Evolutionary conservation across 2,797 vertebrate genomes (phyloP).

Genomic region (Cryptoprocta ferox): DNA sequence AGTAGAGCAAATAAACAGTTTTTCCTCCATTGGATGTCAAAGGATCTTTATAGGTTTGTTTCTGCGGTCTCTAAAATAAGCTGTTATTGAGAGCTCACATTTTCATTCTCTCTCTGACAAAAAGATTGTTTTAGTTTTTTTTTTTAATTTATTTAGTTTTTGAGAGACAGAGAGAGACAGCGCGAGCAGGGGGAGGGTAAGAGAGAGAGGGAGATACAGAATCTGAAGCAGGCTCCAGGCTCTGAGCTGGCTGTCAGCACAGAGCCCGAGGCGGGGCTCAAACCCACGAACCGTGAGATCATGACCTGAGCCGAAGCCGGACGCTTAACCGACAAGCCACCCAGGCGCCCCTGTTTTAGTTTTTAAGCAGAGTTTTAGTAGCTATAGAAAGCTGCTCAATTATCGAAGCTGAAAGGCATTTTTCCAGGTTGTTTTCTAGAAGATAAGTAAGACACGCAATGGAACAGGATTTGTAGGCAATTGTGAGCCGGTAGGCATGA

Average conservation of each 20-base stretch:
- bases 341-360: too few species aligned
- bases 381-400: background rate
- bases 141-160: too few species aligned
- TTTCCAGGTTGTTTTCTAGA: background rate
- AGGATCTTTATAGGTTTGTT: background rate
- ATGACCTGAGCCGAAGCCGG: too few species aligned
- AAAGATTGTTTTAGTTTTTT: background rate
- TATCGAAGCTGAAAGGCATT: background rate
- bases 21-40: background rate
- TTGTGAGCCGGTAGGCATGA: background rate
- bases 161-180: too few species aligned
- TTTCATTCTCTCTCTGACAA: background rate
- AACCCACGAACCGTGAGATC: too few species aligned
- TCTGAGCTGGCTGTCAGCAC: too few species aligned
- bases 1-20: background rate
- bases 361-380: background rate
- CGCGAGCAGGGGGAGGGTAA: too few species aligned
- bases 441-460: background rate
- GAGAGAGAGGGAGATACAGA: too few species aligned
- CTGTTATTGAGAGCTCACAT: background rate
- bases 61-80: background rate
- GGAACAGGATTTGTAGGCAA: background rate
- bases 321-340: too few species aligned
- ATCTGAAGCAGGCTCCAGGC: too few species aligned
- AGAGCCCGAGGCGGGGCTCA: too few species aligned